Base-by-base conservation (phyloP, 2,797 vertebrate genomes). In the Garrulus glandarius region DNA sequence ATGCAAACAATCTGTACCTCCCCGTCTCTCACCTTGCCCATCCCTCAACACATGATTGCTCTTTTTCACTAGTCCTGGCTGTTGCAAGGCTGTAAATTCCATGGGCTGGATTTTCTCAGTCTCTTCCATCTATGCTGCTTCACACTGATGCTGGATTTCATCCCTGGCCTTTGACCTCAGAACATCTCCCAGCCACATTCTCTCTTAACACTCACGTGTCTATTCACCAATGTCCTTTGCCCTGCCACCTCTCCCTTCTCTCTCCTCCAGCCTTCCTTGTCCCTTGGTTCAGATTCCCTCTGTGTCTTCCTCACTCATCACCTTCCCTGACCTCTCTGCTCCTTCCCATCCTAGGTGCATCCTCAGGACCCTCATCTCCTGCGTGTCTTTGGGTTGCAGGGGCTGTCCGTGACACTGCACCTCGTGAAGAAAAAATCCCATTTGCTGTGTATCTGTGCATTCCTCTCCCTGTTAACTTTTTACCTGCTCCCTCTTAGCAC, bases 401-500 rank as follows among this genome's bases (percentile, higher is more conserved):
- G 22, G 10, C 43, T 69, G 77, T 39, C 76, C 0, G 0, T 59
- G 76, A 53, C 39, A 3, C 68, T 41, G 6, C 80, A 43, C 30
- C 49, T 76, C 6, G 0, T 59, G 19, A 88, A 90, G 83, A 24
- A 90, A 90, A 69, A 72, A 49, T 12, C 80, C 37, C 74, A 36
- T 26, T 7, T 26, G 9, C 60, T 63, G 55, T 3, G 0, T 80
- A n/a, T 93, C 83, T 36, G 16, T 74, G 70, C 76, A 23, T 78
- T 81, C n/a, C 24, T 93, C 39, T 63, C 59, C 65, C 39, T 36
- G 36, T 74, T 95, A 78, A 69, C 82, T 88, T 93, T 71, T 93
- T 84, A 92, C 93, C 91, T 91, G 91, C 86, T 97, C 91, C 84
- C 59, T 95, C 86, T 89, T 93, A 95, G 80, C 93, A 89, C 95